These are phyloP conservation scores for Pissodes strobi DNA, from an alignment of 1,140 invertebrate genomes.

Conservation along the genomic window DNA sequence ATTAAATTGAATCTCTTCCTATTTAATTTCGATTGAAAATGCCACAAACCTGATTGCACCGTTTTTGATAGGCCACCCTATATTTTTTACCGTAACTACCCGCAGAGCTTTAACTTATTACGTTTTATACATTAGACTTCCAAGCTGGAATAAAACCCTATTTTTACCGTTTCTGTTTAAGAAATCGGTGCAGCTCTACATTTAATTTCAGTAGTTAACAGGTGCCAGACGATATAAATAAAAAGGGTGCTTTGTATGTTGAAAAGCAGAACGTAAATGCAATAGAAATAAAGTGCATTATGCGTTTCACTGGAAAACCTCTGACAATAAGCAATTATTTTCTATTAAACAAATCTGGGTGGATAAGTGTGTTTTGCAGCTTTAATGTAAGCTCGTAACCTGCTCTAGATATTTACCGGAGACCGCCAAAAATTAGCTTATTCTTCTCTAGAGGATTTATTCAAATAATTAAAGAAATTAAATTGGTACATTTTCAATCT, in stretches of 20 bases:
- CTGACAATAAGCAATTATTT: background rate
- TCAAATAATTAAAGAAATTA: too few relatives aligned
- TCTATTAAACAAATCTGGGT: background rate
- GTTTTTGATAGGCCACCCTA: too few relatives aligned
- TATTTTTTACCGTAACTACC: too few relatives aligned
- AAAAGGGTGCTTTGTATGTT: background rate
- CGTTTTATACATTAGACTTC: too few relatives aligned
- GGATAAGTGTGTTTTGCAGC: background rate
- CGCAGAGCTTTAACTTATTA: too few relatives aligned
- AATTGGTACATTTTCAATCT: too few relatives aligned
- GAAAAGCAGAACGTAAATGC: background rate
- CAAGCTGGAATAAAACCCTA: background rate
- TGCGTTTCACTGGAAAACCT: background rate
- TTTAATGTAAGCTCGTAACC: background rate
- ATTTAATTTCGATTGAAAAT: too few relatives aligned
- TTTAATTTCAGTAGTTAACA: conserved; percentile 20
- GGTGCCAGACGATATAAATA: background rate
- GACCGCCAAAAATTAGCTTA: background rate
- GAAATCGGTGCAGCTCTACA: conserved; percentile 6
- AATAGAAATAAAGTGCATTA: background rate
- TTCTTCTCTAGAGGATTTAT: background rate
- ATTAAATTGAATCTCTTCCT: too few relatives aligned
- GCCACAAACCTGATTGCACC: too few relatives aligned
- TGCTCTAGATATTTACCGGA: background rate
- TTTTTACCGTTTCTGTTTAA: conserved; percentile 1